phyloP scores from a whole-genome alignment of 2,888 invertebrate genomes.

The Lymantria dispar region DNA sequence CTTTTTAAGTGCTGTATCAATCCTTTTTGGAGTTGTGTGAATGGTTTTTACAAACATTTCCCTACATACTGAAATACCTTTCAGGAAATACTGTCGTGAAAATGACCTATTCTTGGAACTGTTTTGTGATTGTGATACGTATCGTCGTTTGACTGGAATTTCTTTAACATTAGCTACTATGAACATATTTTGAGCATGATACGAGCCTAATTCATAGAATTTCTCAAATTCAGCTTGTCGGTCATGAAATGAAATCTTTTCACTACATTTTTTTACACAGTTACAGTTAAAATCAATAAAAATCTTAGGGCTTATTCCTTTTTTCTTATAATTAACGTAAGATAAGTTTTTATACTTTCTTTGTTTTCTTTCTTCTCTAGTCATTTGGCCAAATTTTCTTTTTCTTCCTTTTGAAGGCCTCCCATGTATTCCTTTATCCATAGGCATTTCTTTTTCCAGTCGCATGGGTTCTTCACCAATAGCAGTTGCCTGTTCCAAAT shows the following conservation, averaged over 20 bases:
- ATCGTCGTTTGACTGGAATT: constrained; percentile 1
- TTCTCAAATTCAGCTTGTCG: constrained; percentile 8
- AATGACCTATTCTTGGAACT: constrained; percentile 7
- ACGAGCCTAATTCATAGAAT: background rate
- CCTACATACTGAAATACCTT: constrained; percentile 8
- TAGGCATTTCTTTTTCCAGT: constrained; percentile 2
- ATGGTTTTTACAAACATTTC: constrained; percentile 10
- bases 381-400: constrained; percentile 6
- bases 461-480: background rate
- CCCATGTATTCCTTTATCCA: constrained; percentile 2
- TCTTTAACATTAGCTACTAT: background rate
- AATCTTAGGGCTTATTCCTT: background rate
- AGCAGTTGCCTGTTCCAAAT: background rate
- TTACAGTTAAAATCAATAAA: constrained; percentile 8
- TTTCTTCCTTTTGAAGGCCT: constrained; percentile 13
- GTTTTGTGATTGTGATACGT: background rate
- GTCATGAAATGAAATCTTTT: constrained; percentile 3
- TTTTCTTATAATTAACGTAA: background rate
- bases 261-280: constrained; percentile 3
- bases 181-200: background rate
- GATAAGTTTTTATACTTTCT: constrained; percentile 9
- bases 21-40: constrained; percentile 9
- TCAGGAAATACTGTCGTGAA: constrained; percentile 9
- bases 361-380: constrained; percentile 11
- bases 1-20: constrained; percentile 9